Conservation (phyloP, 2,888 invertebrate genomes). For the Autographa pulchrina region DNA sequence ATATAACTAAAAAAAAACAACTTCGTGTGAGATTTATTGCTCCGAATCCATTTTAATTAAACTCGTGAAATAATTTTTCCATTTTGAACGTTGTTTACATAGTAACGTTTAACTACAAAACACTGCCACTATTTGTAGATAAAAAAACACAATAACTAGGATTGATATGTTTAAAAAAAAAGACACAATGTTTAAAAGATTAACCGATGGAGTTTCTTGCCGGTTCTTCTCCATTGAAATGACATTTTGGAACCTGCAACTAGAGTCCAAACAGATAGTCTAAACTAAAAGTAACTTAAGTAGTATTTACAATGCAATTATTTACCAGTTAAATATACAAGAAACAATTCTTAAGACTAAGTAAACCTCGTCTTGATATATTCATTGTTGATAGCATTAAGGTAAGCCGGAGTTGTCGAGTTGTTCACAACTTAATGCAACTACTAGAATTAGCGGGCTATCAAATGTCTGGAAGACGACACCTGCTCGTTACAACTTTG, state of each 20-base stretch:
- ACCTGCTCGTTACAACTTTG: conserved; percentile 20
- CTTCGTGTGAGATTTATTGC: not conserved
- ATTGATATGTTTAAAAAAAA: too few relatives aligned
- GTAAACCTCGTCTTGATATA: not conserved
- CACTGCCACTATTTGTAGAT: not conserved
- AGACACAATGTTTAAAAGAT: too few relatives aligned
- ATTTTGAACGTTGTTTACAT: not conserved
- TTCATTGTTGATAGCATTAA: not conserved
- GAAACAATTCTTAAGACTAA: too few relatives aligned
- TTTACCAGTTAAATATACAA: too few relatives aligned
- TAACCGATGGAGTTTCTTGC: too few relatives aligned
- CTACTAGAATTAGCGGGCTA: conserved; percentile 9
- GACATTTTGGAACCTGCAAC: too few relatives aligned
- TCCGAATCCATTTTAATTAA: not conserved
- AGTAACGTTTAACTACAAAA: not conserved
- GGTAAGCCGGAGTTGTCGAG: conserved; percentile 24
- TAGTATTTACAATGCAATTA: too few relatives aligned
- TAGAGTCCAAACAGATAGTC: too few relatives aligned
- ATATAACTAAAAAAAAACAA: not conserved
- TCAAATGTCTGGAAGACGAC: not conserved
- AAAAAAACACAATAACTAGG: too few relatives aligned
- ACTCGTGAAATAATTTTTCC: not conserved
- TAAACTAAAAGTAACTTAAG: too few relatives aligned
- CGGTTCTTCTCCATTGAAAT: too few relatives aligned
- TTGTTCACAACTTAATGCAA: conserved; percentile 19